Evolutionary conservation across 1,140 invertebrate genomes (phyloP).

Genomic region (Ephestia elutella): DNA sequence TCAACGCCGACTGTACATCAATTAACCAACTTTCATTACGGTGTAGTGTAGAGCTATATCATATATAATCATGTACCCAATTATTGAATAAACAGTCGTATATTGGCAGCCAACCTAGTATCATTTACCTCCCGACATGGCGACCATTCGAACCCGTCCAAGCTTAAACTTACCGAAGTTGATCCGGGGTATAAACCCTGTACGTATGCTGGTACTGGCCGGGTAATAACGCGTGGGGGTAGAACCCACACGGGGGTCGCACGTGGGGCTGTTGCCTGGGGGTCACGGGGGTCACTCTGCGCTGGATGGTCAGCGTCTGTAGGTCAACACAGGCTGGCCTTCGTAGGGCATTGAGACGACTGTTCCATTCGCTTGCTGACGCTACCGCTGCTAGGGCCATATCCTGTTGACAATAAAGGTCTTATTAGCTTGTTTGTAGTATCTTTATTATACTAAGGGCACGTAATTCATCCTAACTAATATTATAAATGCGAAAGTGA

Average conservation of each 20-base stretch:
- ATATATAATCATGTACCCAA: no score
- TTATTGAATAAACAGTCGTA: no score
- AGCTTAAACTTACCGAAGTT: slow-evolving; percentile 80
- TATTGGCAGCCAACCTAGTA: no score
- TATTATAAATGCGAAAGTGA: no score
- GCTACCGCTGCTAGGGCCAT: slow-evolving; percentile 90
- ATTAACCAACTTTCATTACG: no score
- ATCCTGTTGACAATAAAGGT: slow-evolving; percentile 70
- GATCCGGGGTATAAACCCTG: slow-evolving; percentile 76
- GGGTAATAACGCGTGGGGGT: slow-evolving; percentile 93
- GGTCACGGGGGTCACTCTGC: slow-evolving; percentile 64
- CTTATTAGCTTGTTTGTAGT: no score
- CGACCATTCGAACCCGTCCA: no score
- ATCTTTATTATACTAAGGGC: no score
- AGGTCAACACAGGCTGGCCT: slow-evolving; percentile 79
- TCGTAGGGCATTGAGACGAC: slow-evolving; percentile 84
- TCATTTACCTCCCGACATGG: no score
- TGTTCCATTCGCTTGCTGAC: slow-evolving; percentile 92
- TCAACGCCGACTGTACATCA: no score
- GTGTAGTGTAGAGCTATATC: no score
- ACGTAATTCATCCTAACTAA: no score
- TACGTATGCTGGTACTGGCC: slow-evolving; percentile 95
- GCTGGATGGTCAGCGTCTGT: slow-evolving; percentile 85
- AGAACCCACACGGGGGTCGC: slow-evolving; percentile 83
- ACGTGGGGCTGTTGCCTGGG: slow-evolving; percentile 65